These are phyloP conservation scores for Pitta sordida DNA, from an alignment of 2,113 vertebrate species.

Conservation along the genomic window DNA sequence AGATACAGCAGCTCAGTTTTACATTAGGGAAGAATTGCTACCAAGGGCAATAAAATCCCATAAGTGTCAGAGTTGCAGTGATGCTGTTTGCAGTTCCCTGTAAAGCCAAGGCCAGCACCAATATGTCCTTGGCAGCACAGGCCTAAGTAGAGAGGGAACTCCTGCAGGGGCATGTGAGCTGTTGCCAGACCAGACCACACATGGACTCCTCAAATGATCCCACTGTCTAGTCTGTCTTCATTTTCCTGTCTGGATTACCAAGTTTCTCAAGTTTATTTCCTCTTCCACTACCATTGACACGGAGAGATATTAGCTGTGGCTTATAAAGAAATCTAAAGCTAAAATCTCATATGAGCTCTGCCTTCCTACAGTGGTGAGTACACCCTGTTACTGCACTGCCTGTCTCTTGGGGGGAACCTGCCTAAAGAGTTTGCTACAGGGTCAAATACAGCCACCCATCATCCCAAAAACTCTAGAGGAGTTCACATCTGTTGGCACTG, in stretches of 20 bases:
- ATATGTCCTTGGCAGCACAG: neutral
- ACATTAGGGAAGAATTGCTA: constrained; percentile 19
- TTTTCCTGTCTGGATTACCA: neutral
- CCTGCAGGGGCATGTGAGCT: neutral
- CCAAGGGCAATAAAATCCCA: neutral
- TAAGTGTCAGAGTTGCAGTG: neutral
- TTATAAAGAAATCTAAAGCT: neutral
- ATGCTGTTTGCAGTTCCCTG: neutral
- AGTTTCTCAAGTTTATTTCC: neutral
- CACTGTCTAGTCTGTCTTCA: neutral
- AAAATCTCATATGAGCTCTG: neutral
- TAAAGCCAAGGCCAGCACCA: neutral
- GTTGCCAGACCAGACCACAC: neutral
- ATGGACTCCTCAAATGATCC: rapidly evolving
- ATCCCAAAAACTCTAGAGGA: neutral
- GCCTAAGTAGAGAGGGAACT: neutral
- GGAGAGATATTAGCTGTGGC: neutral
- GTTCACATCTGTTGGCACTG: neutral
- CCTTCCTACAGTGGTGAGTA: neutral
- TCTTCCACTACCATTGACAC: neutral
- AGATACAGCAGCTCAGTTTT: constrained; percentile 47
- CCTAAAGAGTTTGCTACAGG: rapidly evolving
- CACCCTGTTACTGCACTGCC: neutral
- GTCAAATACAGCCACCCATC: neutral
- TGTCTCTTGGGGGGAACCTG: neutral